A percentile compares a stretch with the other conserved stretches of the same genome.
Conservation (phyloP, 1,140 invertebrate species). For the Drosophila erecta region DNA sequence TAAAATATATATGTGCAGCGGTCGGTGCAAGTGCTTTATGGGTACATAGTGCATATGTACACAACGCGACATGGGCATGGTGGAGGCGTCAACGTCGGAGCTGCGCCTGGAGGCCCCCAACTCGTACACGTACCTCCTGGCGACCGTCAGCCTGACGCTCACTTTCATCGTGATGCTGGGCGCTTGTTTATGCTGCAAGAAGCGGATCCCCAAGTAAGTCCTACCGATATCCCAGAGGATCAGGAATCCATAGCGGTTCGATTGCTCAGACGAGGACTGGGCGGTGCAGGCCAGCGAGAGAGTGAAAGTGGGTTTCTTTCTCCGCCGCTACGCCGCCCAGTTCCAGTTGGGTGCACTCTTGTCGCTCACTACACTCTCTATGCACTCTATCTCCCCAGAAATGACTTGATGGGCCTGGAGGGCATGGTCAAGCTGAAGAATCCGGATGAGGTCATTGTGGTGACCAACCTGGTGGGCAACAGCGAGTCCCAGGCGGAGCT, state of each 20-base stretch:
- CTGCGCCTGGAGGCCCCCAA: constrained; percentile 61
- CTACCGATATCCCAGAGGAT: background rate
- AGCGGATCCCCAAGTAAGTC: constrained; percentile 82
- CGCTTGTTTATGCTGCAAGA: constrained; percentile 83
- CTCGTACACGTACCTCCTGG: constrained; percentile 69
- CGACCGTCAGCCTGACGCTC: constrained; percentile 64
- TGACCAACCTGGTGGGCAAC: constrained; percentile 68
- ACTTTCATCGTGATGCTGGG: constrained; percentile 78
- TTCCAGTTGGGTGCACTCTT: constrained; percentile 67
- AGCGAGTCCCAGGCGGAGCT: constrained; percentile 79
- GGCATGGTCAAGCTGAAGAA: constrained; percentile 86
- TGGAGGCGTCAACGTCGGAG: constrained; percentile 58
- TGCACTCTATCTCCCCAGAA: constrained; percentile 68
- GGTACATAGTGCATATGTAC: constrained; percentile 61
- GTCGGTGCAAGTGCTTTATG: constrained; percentile 21
- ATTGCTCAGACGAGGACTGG: background rate
- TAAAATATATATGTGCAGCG: constrained; percentile 11
- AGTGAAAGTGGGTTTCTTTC: constrained; percentile 52
- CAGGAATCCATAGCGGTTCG: background rate
- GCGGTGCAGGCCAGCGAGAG: constrained; percentile 18
- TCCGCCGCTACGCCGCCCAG: constrained; percentile 32
- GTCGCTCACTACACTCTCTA: constrained; percentile 29
- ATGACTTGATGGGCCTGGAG: constrained; percentile 86
- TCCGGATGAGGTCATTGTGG: constrained; percentile 86
- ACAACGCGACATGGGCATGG: constrained; percentile 63